Conservation (phyloP, 2,113 vertebrate species). For the Sprattus sprattus region DNA sequence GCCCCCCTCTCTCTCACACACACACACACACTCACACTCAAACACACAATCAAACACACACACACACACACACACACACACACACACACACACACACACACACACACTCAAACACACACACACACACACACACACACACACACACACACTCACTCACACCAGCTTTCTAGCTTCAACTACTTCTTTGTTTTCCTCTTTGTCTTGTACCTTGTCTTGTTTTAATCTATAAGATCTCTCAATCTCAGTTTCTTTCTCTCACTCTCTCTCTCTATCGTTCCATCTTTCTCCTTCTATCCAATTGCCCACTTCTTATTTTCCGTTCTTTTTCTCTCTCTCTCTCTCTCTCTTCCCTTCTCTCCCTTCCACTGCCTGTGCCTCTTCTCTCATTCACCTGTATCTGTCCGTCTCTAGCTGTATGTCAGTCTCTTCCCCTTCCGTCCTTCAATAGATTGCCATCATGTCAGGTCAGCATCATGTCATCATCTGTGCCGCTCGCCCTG, state of each 20-base stretch:
- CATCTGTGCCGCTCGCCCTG: not conserved
- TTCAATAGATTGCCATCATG: not conserved
- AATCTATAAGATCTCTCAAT: not conserved
- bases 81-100: not conserved
- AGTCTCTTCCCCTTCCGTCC: not conserved
- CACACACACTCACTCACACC: conserved; percentile 1
- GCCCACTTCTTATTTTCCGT: too few species aligned
- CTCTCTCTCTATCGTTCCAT: not conserved
- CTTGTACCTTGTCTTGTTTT: not conserved
- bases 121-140: conserved; percentile 11
- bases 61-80: not conserved
- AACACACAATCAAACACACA: conserved; percentile 29
- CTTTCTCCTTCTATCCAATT: not conserved
- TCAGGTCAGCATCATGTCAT: not conserved
- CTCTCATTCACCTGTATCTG: not conserved
- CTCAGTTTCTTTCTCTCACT: not conserved
- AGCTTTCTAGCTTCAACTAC: not conserved
- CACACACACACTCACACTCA: too few species aligned
- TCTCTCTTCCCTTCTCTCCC: not conserved
- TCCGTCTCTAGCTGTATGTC: not conserved
- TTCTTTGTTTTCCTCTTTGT: not conserved
- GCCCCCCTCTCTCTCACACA: not conserved
- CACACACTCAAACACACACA: not conserved
- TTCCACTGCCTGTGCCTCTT: not conserved
- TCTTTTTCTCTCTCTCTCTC: not conserved